Evolutionary conservation across 1,140 invertebrate species (phyloP), one percentile per base, ranked within the genome.

Genomic region (Pemphigus obesinymphae): DNA sequence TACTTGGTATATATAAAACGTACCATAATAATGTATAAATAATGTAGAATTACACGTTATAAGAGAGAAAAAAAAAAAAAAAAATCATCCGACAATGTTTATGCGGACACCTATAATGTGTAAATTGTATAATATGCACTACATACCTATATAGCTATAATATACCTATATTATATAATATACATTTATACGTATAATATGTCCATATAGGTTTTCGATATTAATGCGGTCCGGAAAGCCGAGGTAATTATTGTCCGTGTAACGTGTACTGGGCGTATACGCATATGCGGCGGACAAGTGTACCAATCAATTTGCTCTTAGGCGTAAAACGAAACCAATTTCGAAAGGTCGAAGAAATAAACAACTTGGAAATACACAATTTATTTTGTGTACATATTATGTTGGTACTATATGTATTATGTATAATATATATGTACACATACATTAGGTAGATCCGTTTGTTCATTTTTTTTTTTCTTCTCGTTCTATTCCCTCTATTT

Each of bases 251-350:
- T 29, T 23, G 40, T 17, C 13, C n/a, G n/a, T 17, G 37, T 45
- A 70, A 70, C 68, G 29, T 70, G 68, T 45, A 45, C 68, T 70
- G 68, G 68, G 40, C 68, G 68, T 70, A 29, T 7, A 70, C 37
- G 3, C n/a, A 20, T 63, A 5, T n/a, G 15, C 17, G 2, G 13
- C 3, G 29, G 4, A 10, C 26, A 0, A 20, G 63, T n/a, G 15
- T 15, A 43, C 23, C 40, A 70, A 26, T 45, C 15, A 15, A 45
- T 70, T 43, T 70, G 23, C 68, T 70, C 68, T 70, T 70, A 45
- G 68, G 40, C 40, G 68, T 43, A 70, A 58, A 70, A 70, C 40
- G 40, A 70, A 70, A 70, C 66, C 23, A 23, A 70, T 70, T 70
- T 26, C 2, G 40, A 70, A 70, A 70, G 68, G 40, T 70, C 68